These are phyloP conservation scores for Euura lappo DNA, from an alignment of 1,140 invertebrate genomes.

Conservation along the genomic window DNA sequence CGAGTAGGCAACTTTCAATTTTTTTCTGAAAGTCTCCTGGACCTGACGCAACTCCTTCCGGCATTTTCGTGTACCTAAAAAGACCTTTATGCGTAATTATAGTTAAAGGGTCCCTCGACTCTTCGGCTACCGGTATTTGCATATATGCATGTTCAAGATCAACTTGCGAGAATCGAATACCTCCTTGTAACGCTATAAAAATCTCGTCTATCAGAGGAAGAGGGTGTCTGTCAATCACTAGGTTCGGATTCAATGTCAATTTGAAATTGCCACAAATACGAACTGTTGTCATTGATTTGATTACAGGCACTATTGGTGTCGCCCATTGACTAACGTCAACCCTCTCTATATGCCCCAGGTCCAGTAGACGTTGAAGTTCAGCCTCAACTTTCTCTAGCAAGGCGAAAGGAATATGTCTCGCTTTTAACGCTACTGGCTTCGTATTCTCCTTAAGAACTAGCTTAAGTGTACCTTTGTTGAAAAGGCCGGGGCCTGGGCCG, in stretches of 20 bases:
- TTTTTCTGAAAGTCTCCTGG: slow-evolving; percentile 24
- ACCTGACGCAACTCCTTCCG: slow-evolving; percentile 28
- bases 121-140: slow-evolving; percentile 21
- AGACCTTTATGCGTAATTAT: slow-evolving; percentile 29
- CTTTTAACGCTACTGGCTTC: slow-evolving; percentile 33
- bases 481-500: slow-evolving; percentile 12
- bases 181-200: slow-evolving; percentile 16
- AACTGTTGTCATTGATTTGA: not conserved
- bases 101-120: slow-evolving; percentile 19
- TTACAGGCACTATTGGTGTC: slow-evolving; percentile 45
- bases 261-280: slow-evolving; percentile 16
- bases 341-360: slow-evolving; percentile 24
- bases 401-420: slow-evolving; percentile 25
- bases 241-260: slow-evolving; percentile 9
- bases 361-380: slow-evolving; percentile 30
- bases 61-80: slow-evolving; percentile 24
- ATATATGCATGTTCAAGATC: slow-evolving; percentile 10
- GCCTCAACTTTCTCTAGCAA: slow-evolving; percentile 20
- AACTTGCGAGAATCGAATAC: slow-evolving; percentile 7
- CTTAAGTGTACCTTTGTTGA: slow-evolving; percentile 20
- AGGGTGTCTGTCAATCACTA: slow-evolving; percentile 11
- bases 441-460: slow-evolving; percentile 32
- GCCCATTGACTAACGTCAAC: slow-evolving; percentile 46
- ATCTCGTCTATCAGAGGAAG: slow-evolving; percentile 23
- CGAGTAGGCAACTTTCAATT: slow-evolving; percentile 24